A percentile compares a stretch with the other conserved stretches of the same genome.
Evolutionary conservation across 2,113 vertebrate genomes (phyloP).

Genomic region (Leucosticte australis): DNA sequence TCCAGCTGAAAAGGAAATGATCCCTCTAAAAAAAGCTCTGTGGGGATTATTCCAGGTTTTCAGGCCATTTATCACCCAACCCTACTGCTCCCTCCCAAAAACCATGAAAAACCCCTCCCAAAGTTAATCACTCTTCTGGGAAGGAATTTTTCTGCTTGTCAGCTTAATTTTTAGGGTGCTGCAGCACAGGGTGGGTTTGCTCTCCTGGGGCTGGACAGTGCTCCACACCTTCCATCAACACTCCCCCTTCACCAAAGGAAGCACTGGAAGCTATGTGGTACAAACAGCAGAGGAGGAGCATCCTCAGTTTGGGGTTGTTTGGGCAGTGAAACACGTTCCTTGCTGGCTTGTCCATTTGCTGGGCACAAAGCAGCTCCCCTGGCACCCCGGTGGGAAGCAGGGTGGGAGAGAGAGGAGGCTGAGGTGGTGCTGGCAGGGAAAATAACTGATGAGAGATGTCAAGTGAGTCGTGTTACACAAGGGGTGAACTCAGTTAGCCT

Average conservation of each 20-base stretch:
- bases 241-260: not conserved
- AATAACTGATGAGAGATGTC: not conserved
- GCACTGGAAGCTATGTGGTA: not conserved
- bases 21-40: not conserved
- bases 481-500: not conserved
- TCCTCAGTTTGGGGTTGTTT: not conserved
- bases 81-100: not conserved
- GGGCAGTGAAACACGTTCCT: accelerated
- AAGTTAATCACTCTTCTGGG: not conserved
- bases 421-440: not conserved
- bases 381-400: not conserved
- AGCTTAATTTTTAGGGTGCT: not conserved
- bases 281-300: not conserved
- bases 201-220: not conserved
- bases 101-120: accelerated
- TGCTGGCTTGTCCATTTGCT: not conserved
- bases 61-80: not conserved
- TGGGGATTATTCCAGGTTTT: not conserved
- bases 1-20: not conserved
- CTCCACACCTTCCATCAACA: not conserved
- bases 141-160: not conserved
- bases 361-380: not conserved
- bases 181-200: not conserved
- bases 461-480: constrained; percentile 1
- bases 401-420: not conserved